Percentiles rank a stretch among this genome's conserved stretches.
Evolutionary conservation across 2,888 invertebrate species (phyloP).

Genomic region (Tricholauxania praeusta): DNA sequence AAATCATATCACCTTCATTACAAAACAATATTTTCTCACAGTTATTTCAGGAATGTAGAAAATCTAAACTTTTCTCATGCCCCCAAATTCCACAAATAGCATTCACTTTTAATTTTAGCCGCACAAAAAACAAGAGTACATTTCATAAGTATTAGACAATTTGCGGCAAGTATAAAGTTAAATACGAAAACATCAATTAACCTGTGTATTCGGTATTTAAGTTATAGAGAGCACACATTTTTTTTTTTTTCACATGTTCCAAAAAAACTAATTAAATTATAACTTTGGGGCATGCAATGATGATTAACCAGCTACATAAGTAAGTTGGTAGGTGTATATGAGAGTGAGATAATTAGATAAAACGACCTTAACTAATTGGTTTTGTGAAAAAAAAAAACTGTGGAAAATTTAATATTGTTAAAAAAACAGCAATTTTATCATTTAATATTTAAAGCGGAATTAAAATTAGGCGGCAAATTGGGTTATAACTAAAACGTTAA

Average conservation of each 20-base stretch:
- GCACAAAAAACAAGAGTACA: neutral
- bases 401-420: no score
- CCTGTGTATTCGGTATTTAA: neutral
- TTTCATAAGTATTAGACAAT: neutral
- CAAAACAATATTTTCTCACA: no score
- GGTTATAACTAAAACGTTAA: no score
- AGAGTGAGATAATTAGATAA: neutral
- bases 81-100: neutral
- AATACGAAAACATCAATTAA: slow-evolving; percentile 3
- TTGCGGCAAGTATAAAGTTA: slow-evolving; percentile 7
- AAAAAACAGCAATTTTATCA: no score
- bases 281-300: slow-evolving; percentile 6
- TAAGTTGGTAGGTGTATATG: neutral
- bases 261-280: slow-evolving; percentile 6
- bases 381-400: no score
- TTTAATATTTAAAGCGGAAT: no score
- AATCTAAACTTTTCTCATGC: neutral
- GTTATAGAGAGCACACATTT: no score
- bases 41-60: neutral
- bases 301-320: no score
- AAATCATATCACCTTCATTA: no score
- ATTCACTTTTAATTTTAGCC: neutral
- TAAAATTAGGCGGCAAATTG: no score
- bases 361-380: slow-evolving; percentile 3
- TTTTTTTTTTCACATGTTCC: neutral